Evolutionary conservation across 2,113 vertebrate species (phyloP).

Genomic region (Apodemus sylvaticus): DNA sequence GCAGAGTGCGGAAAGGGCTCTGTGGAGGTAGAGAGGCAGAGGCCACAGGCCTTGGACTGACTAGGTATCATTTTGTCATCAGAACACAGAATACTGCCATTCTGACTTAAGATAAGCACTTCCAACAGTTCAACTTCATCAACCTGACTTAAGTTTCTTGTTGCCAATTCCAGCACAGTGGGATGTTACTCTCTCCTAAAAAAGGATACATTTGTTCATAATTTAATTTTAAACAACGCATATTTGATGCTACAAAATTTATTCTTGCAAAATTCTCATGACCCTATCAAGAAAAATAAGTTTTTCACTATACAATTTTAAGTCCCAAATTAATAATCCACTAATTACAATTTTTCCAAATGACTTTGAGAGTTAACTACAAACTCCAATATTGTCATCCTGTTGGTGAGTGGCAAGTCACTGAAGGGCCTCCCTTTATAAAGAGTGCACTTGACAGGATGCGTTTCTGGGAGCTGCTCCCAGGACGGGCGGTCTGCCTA

Average conservation of each 20-base stretch:
- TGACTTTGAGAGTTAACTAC: constrained; percentile 33
- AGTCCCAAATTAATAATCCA: constrained; percentile 49
- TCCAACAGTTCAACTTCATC: constrained; percentile 14
- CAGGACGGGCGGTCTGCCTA: not conserved
- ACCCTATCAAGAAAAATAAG: constrained; percentile 41
- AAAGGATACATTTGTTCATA: constrained; percentile 47
- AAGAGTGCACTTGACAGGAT: not conserved
- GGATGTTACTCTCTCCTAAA: constrained; percentile 33
- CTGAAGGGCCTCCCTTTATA: not conserved
- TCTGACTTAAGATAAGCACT: constrained; percentile 16
- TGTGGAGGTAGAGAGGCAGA: not conserved
- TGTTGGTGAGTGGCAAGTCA: not conserved
- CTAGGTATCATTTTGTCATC: not conserved
- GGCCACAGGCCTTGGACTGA: not conserved
- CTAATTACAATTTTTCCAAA: not conserved
- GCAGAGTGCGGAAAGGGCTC: not conserved
- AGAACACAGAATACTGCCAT: not conserved
- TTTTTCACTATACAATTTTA: constrained; percentile 37
- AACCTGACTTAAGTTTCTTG: constrained; percentile 36
- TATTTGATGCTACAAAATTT: constrained; percentile 45
- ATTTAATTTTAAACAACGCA: constrained; percentile 62
- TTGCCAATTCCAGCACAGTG: constrained; percentile 37
- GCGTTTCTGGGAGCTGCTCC: not conserved
- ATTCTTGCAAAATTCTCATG: constrained; percentile 52
- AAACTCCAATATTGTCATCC: constrained; percentile 2